These are phyloP conservation scores for Spheniscus humboldti DNA, from an alignment of 2,797 vertebrate genomes.

Conservation along the genomic window DNA sequence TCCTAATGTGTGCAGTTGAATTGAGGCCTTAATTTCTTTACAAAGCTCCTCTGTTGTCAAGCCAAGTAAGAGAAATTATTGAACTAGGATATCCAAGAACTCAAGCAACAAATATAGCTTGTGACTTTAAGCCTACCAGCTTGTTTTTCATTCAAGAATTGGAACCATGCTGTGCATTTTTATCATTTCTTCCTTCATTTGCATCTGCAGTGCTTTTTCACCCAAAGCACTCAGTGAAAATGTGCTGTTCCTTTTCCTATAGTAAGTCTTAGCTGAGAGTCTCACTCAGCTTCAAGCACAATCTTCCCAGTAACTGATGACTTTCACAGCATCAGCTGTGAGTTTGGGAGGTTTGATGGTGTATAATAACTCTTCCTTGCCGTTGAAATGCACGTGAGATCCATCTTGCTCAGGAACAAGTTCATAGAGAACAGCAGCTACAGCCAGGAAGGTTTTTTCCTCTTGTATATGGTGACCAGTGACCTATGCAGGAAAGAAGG, in stretches of 20 bases:
- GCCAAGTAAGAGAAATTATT: slow-evolving; percentile 19
- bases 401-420: not conserved
- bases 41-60: slow-evolving; percentile 15
- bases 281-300: not conserved
- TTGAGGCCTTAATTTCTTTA: slow-evolving; percentile 1
- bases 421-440: not conserved
- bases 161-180: not conserved
- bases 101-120: not conserved
- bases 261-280: not conserved
- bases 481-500: not conserved
- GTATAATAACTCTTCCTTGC: not conserved
- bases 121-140: not conserved
- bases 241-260: not conserved
- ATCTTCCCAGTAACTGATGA: not conserved
- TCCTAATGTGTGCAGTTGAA: not conserved
- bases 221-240: not conserved
- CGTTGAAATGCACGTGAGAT: not conserved
- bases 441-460: not conserved
- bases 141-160: slow-evolving; percentile 1
- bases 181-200: not conserved
- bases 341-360: not conserved
- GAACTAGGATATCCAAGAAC: not conserved
- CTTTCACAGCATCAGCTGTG: not conserved
- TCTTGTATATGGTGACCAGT: not conserved
- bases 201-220: not conserved